Evolutionary conservation across 2,797 vertebrate species (phyloP), one percentile per base, ranked within the genome.

Genomic region (Silurus lanzhouensis): DNA sequence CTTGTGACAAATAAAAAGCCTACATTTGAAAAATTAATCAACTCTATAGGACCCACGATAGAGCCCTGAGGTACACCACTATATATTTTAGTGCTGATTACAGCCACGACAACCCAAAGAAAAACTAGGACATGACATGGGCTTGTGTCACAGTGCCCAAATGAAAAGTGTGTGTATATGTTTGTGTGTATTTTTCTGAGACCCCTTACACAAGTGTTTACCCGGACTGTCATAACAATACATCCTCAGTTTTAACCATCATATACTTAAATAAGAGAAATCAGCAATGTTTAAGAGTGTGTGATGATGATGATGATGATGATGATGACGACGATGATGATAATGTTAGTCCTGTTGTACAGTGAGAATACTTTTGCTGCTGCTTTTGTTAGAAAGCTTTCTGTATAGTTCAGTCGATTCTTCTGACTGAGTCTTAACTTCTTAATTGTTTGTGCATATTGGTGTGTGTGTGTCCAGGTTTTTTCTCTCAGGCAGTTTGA

Each of bases 311-410:
- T 78, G 46, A 63, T 55, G 31, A 67, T 67, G n/a, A 57, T 4
- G 74, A 31, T 10, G 14, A 14, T 57, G 2, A n/a, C n/a, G n/a
- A n/a, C 15, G 4, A 19, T 22, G 60, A 22, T 12, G 14, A 25
- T 66, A n/a, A 70, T 68, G 68, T 77, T 20, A 46, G 76, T 63
- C 60, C 15, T 44, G 46, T 14, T 82, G 77, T 63, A 67, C 76
- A 44, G 70, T 2, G 48, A 83, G 76, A 74, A 58, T 20, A 74
- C n/a, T 13, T 60, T 89, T 85, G 88, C 84, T 79, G 89, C 90
- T 92, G 94, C 93, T 93, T 95, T 94, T 93, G 92, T 94, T 92
- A 93, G 64, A 94, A 95, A 94, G 93, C 93, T 93, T 91, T 89
- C 83, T 94, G 91, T 93, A 93, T 90, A 93, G 83, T 89, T 77